These are phyloP conservation scores for Nothobranchius furzeri DNA, from an alignment of 2,113 vertebrate species.

Conservation along the genomic window DNA sequence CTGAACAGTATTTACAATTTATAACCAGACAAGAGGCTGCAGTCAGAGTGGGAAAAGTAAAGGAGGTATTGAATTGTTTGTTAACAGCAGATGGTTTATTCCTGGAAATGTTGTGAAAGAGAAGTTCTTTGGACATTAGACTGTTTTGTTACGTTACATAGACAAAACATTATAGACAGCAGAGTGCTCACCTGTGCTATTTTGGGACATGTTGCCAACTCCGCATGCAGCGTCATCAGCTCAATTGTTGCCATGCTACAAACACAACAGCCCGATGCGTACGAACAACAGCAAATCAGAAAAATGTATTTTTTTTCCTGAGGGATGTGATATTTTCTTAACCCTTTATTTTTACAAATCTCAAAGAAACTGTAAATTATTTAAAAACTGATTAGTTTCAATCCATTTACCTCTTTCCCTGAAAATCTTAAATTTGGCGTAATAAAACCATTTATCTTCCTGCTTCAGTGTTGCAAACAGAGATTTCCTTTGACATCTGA, in stretches of 20 bases:
- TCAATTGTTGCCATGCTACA: not conserved
- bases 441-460: not conserved
- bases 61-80: not conserved
- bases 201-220: not conserved
- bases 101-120: not conserved
- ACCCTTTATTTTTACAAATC: no score
- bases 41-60: not conserved
- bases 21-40: not conserved
- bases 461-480: not conserved
- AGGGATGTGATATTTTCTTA: no score
- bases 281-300: not conserved
- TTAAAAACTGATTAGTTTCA: not conserved
- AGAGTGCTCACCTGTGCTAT: not conserved
- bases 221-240: not conserved
- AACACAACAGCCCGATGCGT: not conserved
- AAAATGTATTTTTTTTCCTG: no score
- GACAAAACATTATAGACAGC: no score
- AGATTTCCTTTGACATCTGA: conserved; percentile 3
- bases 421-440: no score
- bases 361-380: not conserved
- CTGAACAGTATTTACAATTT: not conserved
- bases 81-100: not conserved
- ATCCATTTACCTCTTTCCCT: not conserved
- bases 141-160: no score
- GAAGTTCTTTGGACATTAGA: not conserved